Percentiles rank a stretch among this genome's conserved stretches.
These are phyloP conservation scores for Gnatocerus cornutus DNA, from an alignment of 2,888 invertebrate genomes.

Conservation along the genomic window DNA sequence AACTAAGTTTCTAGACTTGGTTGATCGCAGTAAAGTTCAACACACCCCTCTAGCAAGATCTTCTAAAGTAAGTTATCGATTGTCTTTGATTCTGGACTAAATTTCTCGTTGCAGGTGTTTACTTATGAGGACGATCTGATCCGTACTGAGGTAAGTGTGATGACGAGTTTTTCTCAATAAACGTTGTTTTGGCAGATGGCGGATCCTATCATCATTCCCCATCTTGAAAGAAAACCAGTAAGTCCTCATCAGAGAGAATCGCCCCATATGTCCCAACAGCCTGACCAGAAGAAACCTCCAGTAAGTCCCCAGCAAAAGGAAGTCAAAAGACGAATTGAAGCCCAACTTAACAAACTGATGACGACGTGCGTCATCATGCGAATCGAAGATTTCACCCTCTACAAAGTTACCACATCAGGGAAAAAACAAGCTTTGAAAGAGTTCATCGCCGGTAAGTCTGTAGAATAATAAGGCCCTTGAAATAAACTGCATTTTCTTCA, in stretches of 20 bases:
- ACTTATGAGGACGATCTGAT: background rate
- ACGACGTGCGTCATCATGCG: conserved; percentile 92
- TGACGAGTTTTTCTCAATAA: too few species aligned
- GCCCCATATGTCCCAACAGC: too few species aligned
- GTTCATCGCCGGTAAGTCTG: conserved; percentile 79
- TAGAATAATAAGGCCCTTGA: background rate
- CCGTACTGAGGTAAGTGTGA: background rate
- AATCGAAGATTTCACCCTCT: conserved; percentile 93
- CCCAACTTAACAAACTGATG: conserved; percentile 90
- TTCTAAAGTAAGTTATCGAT: conserved; percentile 5
- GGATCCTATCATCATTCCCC: too few species aligned
- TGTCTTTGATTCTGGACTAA: background rate
- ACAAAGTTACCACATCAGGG: conserved; percentile 85
- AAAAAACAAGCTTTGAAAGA: conserved; percentile 86
- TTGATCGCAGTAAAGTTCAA: conserved; percentile 77
- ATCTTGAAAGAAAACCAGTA: too few species aligned
- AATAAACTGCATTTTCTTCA: conserved; percentile 57
- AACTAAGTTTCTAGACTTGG: conserved; percentile 82
- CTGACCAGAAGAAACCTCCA: conserved; percentile 50
- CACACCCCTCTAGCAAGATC: conserved; percentile 72
- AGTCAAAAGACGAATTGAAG: conserved; percentile 79
- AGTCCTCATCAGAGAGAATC: too few species aligned
- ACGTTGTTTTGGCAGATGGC: too few species aligned
- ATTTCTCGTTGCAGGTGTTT: conserved; percentile 5
- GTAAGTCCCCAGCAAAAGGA: conserved; percentile 68